Percentiles rank a stretch among this genome's conserved stretches.
phyloP scores from a whole-genome alignment of 2,888 invertebrate genomes.

The Theretra japonica region DNA sequence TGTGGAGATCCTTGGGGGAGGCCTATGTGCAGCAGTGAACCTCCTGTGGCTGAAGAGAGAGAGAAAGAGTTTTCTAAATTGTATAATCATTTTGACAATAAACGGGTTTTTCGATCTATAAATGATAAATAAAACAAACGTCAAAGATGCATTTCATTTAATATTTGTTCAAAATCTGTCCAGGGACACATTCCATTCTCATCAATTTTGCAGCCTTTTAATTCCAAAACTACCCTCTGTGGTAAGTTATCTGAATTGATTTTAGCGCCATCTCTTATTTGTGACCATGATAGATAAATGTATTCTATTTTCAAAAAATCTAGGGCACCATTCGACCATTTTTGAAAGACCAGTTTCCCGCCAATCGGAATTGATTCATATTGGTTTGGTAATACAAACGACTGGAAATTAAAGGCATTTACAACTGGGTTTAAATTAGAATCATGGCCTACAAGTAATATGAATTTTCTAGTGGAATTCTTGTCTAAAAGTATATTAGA shows the following conservation, averaged over 20 bases:
- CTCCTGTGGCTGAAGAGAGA: no score
- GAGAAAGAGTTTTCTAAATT: no score
- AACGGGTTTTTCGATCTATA: no score
- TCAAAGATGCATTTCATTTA: constrained; percentile 35
- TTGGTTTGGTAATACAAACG: constrained; percentile 53
- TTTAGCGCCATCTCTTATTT: constrained; percentile 54
- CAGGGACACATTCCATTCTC: constrained; percentile 61
- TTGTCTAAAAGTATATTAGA: constrained; percentile 35
- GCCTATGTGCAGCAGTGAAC: no score
- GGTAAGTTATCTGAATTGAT: constrained; percentile 57
- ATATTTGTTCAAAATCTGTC: constrained; percentile 58
- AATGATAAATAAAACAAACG: no score
- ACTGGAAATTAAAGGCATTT: neutral
- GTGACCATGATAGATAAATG: constrained; percentile 59
- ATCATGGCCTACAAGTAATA: constrained; percentile 41
- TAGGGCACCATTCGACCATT: constrained; percentile 57
- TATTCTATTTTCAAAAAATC: constrained; percentile 64
- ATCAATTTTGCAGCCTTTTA: constrained; percentile 53
- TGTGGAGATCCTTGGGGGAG: no score
- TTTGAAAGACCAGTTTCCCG: constrained; percentile 71
- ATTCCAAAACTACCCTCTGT: constrained; percentile 49
- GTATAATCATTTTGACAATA: no score
- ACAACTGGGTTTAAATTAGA: constrained; percentile 37
- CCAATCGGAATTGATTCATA: constrained; percentile 68
- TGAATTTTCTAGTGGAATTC: constrained; percentile 36